Evolutionary conservation across 2,113 vertebrate species (phyloP).

Genomic region (Spheniscus mendiculus): DNA sequence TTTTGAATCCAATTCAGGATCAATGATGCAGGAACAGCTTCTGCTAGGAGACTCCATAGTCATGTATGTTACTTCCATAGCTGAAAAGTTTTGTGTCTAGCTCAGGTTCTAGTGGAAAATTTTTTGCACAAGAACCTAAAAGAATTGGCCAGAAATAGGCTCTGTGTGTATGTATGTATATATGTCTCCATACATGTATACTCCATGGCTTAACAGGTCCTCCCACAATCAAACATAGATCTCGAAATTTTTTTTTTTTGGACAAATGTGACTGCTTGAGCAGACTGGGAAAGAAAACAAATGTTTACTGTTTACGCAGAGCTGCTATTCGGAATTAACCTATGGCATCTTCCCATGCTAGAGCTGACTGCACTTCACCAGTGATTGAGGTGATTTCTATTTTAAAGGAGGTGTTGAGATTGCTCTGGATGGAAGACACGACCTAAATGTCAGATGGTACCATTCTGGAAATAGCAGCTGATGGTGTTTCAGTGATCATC

Average conservation of each 20-base stretch:
- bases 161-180: rapidly evolving
- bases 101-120: neutral
- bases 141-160: neutral
- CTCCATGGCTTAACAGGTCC: neutral
- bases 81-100: neutral
- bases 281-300: neutral
- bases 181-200: neutral
- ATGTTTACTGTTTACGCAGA: neutral
- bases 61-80: neutral
- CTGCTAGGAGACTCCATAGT: neutral
- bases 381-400: neutral
- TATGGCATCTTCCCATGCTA: neutral
- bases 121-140: neutral
- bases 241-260: neutral
- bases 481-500: neutral
- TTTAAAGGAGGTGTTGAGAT: neutral
- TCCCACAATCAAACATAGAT: neutral
- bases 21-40: neutral
- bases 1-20: neutral
- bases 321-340: neutral
- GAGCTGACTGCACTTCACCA: neutral
- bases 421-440: neutral
- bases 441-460: neutral
- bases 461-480: neutral
- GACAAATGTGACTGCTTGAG: neutral